phyloP scores from a whole-genome alignment of 2,888 invertebrate genomes.

The Drosophila paracracens region DNA sequence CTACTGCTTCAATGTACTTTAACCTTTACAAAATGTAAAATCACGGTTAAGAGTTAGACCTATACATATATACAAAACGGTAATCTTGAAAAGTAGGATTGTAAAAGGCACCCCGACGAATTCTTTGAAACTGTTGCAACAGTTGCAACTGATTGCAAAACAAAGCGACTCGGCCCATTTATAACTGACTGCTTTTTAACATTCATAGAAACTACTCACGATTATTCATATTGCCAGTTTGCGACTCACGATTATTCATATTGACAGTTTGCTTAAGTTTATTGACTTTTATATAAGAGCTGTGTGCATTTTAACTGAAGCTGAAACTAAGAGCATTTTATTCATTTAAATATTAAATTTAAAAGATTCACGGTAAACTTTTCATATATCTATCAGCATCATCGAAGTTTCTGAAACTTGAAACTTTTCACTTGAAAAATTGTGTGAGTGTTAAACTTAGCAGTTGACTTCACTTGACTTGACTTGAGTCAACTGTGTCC shows the following conservation, averaged over 20 bases:
- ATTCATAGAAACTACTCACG: not conserved
- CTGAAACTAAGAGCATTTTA: not conserved
- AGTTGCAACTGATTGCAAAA: conserved; percentile 3
- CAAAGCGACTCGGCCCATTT: not conserved
- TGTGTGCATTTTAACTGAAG: not conserved
- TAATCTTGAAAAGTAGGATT: conserved; percentile 21
- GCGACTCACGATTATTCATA: not conserved
- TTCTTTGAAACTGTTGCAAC: conserved; percentile 8
- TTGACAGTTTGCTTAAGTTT: not conserved
- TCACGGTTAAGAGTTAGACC: conserved; percentile 23
- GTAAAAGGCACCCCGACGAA: conserved; percentile 10
- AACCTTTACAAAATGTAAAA: conserved; percentile 52
- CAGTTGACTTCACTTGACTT: conserved; percentile 14
- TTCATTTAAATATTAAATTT: not conserved
- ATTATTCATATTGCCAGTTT: not conserved
- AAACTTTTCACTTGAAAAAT: conserved; percentile 5
- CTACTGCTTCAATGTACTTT: conserved; percentile 37
- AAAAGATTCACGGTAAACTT: not conserved
- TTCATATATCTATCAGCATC: not conserved
- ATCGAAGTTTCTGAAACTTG: not conserved
- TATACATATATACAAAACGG: not conserved
- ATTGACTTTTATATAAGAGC: not conserved
- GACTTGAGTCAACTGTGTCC: conserved; percentile 11
- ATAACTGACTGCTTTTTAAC: not conserved
- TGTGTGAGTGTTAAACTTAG: conserved; percentile 1